Conservation (phyloP, 23 tunicate species). For the Halocynthia roretzi region DNA sequence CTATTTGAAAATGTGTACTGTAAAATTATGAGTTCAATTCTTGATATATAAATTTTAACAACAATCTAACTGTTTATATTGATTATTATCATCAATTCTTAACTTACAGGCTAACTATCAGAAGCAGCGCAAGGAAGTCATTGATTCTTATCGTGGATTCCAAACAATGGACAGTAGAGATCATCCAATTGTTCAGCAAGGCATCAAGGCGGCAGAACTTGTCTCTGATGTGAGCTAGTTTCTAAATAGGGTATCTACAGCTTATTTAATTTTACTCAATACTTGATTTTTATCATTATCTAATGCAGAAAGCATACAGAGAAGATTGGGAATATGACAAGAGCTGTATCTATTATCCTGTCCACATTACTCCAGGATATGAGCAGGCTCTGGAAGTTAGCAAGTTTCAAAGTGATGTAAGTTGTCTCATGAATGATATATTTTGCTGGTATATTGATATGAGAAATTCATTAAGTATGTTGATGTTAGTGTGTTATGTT, state of each 20-base stretch:
- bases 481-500: neutral
- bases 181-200: constrained; percentile 96
- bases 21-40: no score
- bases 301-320: constrained; percentile 46
- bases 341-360: constrained; percentile 80
- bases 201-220: constrained; percentile 87
- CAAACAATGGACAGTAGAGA: constrained; percentile 93
- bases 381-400: constrained; percentile 64
- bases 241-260: neutral
- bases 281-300: neutral
- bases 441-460: neutral
- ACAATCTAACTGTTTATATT: no score
- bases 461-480: neutral
- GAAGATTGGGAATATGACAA: constrained; percentile 94
- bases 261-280: neutral
- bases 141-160: constrained; percentile 74
- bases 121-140: constrained; percentile 59
- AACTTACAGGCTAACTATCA: constrained; percentile 47
- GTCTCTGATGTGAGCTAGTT: constrained; percentile 51
- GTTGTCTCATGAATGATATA: constrained; percentile 3
- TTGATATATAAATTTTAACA: no score
- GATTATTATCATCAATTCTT: neutral
- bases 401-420: constrained; percentile 77
- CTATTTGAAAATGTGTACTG: neutral
- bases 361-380: constrained; percentile 93